Percentiles rank a stretch among this genome's conserved stretches.
phyloP scores from a whole-genome alignment of 2,113 vertebrate species.

The Delphinus delphis region DNA sequence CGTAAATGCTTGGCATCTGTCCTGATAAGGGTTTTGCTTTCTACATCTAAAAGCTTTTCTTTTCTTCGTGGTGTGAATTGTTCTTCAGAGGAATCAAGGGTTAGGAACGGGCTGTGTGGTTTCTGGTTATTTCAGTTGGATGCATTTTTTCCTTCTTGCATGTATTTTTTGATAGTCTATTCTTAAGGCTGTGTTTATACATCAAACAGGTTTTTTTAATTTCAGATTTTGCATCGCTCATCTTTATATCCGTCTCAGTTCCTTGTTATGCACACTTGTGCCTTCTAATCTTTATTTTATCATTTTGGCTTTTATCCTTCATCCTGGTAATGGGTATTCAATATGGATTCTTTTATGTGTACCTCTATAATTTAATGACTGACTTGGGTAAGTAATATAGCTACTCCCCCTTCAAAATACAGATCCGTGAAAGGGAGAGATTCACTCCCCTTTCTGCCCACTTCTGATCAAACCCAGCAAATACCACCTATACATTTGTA shows the following conservation, averaged over 20 bases:
- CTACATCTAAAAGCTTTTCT: slow-evolving; percentile 52
- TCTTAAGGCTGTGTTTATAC: not conserved
- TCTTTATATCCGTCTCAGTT: not conserved
- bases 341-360: not conserved
- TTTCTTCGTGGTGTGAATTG: slow-evolving; percentile 32
- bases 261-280: not conserved
- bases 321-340: not conserved
- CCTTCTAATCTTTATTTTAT: not conserved
- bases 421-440: not conserved
- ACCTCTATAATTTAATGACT: not conserved
- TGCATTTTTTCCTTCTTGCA: not conserved
- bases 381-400: not conserved
- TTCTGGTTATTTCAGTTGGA: not conserved
- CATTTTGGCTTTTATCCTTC: not conserved
- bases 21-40: slow-evolving; percentile 56
- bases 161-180: not conserved
- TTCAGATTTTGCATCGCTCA: slow-evolving; percentile 1
- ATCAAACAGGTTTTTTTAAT: slow-evolving; percentile 19
- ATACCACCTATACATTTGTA: not conserved
- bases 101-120: not conserved
- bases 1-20: slow-evolving; percentile 52
- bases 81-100: slow-evolving; percentile 47
- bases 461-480: not conserved
- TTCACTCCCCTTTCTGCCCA: not conserved
- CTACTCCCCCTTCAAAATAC: not conserved